Percentiles rank a stretch among this genome's conserved stretches.
Evolutionary conservation across 2,797 vertebrate species (phyloP).

Genomic region (Mormyrops boulengeri): DNA sequence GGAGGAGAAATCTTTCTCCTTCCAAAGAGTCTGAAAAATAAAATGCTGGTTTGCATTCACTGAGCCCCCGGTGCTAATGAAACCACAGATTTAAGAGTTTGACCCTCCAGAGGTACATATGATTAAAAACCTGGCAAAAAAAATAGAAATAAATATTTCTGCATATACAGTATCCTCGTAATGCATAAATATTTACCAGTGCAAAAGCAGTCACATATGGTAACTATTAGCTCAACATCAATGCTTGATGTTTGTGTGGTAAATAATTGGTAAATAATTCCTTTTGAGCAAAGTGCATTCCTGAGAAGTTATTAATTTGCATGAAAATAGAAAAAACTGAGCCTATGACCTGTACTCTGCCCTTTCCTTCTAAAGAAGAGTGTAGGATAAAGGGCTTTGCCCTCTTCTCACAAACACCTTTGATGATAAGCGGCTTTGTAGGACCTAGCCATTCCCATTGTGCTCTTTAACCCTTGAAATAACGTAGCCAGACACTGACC

Average conservation of each 20-base stretch:
- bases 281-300: not conserved
- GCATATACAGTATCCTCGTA: not conserved
- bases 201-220: not conserved
- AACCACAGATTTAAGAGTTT: not conserved
- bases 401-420: not conserved
- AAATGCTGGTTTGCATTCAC: not conserved
- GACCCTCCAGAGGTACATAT: not conserved
- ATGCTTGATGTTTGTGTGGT: not conserved
- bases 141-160: not conserved
- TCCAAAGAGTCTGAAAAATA: not conserved
- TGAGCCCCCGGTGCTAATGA: not conserved
- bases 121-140: not conserved
- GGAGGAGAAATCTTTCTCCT: not conserved
- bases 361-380: not conserved
- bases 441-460: not conserved
- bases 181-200: not conserved
- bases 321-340: not conserved
- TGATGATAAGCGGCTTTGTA: not conserved
- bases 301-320: not conserved
- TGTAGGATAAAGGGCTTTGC: not conserved
- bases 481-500: not conserved
- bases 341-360: not conserved
- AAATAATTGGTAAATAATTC: not conserved
- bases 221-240: not conserved
- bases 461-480: constrained; percentile 1